phyloP scores from a whole-genome alignment of 2,797 vertebrate species.

The Mareca penelope region DNA sequence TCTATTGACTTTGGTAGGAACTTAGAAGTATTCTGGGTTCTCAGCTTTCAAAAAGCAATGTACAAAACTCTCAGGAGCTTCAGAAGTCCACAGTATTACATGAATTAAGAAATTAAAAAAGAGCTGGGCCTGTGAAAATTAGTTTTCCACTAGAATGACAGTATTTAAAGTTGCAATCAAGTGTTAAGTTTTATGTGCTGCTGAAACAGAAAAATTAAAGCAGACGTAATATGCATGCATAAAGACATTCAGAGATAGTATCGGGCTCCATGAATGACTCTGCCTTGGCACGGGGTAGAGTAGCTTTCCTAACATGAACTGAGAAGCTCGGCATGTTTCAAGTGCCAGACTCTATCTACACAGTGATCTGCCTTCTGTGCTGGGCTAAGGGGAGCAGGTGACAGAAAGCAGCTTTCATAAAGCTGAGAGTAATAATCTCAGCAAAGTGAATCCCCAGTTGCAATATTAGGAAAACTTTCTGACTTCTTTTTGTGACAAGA shows the following conservation, averaged over 20 bases:
- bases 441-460: not conserved
- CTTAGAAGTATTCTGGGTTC: not conserved
- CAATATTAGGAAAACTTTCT: not conserved
- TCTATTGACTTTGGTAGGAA: not conserved
- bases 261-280: not conserved
- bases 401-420: not conserved
- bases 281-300: not conserved
- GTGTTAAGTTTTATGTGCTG: not conserved
- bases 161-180: not conserved
- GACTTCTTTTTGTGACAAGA: not conserved
- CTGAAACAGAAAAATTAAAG: slow-evolving; percentile 20
- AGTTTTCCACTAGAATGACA: not conserved
- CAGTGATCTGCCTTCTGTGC: not conserved
- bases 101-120: not conserved
- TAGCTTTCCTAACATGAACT: not conserved
- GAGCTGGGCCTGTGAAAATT: not conserved
- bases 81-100: not conserved
- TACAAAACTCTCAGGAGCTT: not conserved
- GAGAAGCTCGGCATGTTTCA: not conserved
- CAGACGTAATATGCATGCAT: not conserved
- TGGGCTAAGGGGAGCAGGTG: not conserved
- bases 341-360: not conserved
- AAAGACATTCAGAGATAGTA: not conserved
- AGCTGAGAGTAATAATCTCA: not conserved
- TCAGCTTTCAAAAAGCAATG: not conserved